Evolutionary conservation across 2,113 vertebrate species (phyloP).

Genomic region (Alethe diademata): DNA sequence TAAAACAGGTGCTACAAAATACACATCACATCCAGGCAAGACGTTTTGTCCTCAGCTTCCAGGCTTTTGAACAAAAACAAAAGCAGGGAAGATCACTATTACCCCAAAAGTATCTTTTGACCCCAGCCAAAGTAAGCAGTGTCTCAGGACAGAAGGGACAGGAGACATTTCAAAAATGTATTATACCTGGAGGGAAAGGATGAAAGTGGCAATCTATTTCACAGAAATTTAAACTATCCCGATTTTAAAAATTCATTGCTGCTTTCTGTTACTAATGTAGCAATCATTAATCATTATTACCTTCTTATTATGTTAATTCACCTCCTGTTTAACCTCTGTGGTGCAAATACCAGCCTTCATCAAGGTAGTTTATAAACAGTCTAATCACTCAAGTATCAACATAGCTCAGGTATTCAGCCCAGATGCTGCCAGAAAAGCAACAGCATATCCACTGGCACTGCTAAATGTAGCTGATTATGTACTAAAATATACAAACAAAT

Average conservation of each 20-base stretch:
- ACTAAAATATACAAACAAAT: neutral
- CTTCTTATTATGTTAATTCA: neutral
- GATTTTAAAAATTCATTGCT: neutral
- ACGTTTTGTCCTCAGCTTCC: neutral
- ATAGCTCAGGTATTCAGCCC: neutral
- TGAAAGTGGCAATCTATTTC: neutral
- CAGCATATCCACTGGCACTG: neutral
- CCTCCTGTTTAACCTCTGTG: neutral
- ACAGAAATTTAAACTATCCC: neutral
- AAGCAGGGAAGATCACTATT: neutral
- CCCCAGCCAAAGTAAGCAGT: neutral
- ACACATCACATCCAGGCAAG: neutral
- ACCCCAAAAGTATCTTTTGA: neutral
- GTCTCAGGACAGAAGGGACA: neutral
- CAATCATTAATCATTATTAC: neutral
- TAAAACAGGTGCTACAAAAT: neutral
- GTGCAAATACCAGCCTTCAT: neutral
- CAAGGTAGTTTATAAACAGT: neutral
- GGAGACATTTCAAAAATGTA: neutral
- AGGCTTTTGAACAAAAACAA: neutral
- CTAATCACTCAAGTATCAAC: neutral
- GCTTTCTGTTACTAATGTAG: neutral
- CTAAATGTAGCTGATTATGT: neutral
- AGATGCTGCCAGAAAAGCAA: neutral
- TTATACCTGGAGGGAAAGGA: neutral